These are phyloP conservation scores for Cybosia mesomella DNA, from an alignment of 2,888 invertebrate species.

Conservation along the genomic window DNA sequence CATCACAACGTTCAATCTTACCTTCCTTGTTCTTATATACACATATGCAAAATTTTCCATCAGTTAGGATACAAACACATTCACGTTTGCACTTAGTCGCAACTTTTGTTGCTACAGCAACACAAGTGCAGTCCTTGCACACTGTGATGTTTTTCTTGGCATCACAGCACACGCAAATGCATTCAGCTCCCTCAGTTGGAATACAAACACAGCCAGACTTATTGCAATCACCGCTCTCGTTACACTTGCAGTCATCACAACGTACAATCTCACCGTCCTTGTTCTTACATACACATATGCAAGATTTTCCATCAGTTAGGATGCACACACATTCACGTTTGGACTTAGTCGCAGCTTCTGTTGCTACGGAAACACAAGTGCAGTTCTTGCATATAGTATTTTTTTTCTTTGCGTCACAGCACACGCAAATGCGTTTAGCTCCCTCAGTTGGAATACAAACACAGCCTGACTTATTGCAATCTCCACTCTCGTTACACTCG, in stretches of 20 bases:
- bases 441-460: slow-evolving; percentile 47
- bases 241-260: too few species aligned
- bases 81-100: slow-evolving; percentile 28
- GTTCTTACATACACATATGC: too few species aligned
- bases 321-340: too few species aligned
- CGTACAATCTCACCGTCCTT: too few species aligned
- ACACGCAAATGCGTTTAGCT: slow-evolving; percentile 50
- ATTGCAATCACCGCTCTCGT: too few species aligned
- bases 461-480: slow-evolving; percentile 24
- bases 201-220: too few species aligned
- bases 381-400: slow-evolving; percentile 36
- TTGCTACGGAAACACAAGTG: background rate
- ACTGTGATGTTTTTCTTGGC: too few species aligned
- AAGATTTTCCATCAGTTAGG: too few species aligned
- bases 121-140: too few species aligned
- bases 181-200: too few species aligned
- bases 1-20: slow-evolving; percentile 37
- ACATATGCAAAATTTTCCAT: slow-evolving; percentile 49
- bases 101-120: too few species aligned
- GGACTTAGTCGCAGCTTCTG: slow-evolving; percentile 31
- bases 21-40: slow-evolving; percentile 43
- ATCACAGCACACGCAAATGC: too few species aligned
- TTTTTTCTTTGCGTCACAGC: slow-evolving; percentile 40
- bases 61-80: slow-evolving; percentile 47
- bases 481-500: slow-evolving; percentile 36